A percentile compares a stretch with the other conserved stretches of the same genome.
Evolutionary conservation across 2,113 vertebrate genomes (phyloP).

Genomic region (Pelobates fuscus): DNA sequence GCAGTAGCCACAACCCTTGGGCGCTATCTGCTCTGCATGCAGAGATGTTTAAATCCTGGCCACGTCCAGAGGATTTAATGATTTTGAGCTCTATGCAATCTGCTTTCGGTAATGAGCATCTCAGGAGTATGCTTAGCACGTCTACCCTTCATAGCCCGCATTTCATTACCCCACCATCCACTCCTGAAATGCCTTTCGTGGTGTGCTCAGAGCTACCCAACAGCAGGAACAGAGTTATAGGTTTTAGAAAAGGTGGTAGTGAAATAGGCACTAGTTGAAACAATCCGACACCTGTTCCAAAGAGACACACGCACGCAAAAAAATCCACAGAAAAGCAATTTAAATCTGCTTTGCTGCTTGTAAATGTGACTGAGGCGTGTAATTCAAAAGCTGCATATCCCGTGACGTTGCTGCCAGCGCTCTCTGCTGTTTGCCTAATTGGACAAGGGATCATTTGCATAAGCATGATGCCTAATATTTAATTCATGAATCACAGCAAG

Average conservation of each 20-base stretch:
- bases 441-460: constrained; percentile 47
- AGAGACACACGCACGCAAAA: constrained; percentile 25
- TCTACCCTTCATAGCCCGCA: constrained; percentile 26
- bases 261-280: constrained; percentile 44
- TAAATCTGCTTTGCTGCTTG: constrained; percentile 43
- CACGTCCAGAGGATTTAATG: constrained; percentile 26
- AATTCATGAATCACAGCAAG: constrained; percentile 44
- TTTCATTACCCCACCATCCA: constrained; percentile 25
- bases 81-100: constrained; percentile 20
- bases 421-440: constrained; percentile 48
- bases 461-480: constrained; percentile 40
- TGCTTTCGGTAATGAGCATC: constrained; percentile 40
- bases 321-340: constrained; percentile 45
- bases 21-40: constrained; percentile 41
- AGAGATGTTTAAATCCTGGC: constrained; percentile 36
- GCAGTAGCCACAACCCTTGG: constrained; percentile 42
- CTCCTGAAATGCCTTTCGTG: constrained; percentile 35
- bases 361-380: constrained; percentile 45
- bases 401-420: constrained; percentile 43
- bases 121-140: constrained; percentile 37
- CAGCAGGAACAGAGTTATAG: constrained; percentile 22
- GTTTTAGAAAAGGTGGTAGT: constrained; percentile 35
- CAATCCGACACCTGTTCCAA: constrained; percentile 46
- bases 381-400: constrained; percentile 43
- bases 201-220: constrained; percentile 30